Evolutionary conservation across 2,113 vertebrate genomes (phyloP).

Genomic region (Eupsittula cactorum): DNA sequence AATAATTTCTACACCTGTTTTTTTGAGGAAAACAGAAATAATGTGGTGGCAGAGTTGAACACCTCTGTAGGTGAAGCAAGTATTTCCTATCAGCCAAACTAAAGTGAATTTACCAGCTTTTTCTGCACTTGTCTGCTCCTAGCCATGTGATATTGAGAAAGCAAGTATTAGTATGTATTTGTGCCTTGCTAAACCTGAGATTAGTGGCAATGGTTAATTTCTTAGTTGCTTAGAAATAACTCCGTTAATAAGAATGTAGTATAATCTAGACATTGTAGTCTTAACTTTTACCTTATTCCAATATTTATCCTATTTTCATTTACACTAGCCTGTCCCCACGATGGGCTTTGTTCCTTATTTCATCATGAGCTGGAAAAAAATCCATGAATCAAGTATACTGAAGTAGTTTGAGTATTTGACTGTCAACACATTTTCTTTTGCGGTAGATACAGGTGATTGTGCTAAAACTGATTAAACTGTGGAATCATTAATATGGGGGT

Average conservation of each 20-base stretch:
- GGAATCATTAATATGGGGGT: background rate
- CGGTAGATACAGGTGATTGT: background rate
- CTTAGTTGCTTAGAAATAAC: background rate
- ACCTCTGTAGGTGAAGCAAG: background rate
- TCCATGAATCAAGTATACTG: background rate
- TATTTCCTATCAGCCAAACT: background rate
- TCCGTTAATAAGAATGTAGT: background rate
- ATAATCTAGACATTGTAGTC: background rate
- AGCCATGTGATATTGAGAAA: background rate
- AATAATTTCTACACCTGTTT: background rate
- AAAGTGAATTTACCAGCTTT: background rate
- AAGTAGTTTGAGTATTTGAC: background rate
- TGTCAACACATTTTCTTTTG: background rate
- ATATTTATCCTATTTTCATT: background rate
- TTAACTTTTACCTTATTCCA: background rate
- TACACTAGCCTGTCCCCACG: background rate
- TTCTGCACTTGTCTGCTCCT: background rate
- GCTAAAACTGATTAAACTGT: background rate
- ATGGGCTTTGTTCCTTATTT: background rate
- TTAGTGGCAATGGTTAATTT: background rate
- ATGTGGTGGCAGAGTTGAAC: background rate
- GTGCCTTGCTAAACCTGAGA: background rate
- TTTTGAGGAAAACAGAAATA: background rate
- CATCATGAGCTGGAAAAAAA: background rate
- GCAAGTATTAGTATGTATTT: background rate